Evolutionary conservation across 2,888 invertebrate genomes (phyloP), one percentile per base, ranked within the genome.

Genomic region (Pandemis cinnamomeana): DNA sequence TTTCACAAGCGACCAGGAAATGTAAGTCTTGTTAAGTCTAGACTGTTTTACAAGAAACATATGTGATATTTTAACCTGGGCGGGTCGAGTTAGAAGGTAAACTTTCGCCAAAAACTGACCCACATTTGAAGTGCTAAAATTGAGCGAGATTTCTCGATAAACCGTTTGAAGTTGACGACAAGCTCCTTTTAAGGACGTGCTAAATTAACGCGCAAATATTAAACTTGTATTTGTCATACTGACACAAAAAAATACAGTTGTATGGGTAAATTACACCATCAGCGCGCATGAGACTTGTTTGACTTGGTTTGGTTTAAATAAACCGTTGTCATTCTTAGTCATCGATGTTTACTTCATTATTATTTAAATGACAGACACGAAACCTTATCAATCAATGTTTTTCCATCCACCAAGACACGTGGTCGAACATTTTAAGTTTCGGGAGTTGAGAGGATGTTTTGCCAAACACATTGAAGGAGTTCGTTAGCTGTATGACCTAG

Each of bases 181-280:
- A 36, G 46, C 64, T 73, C 69, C 69, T 69, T 69, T 63, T 60
- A 64, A 73, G 69, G 72, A 73, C 36, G 58, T 51, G 72, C 64
- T 69, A 72, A 72, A 60, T 53, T 41, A 15, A 53, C n/a, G 67
- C 15, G 53, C 53, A 67, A 67, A 53, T 53, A 67, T 41, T n/a
- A 67, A 53, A 67, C 58, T 63, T 63, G 72, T 69, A 67, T 64
- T 63, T 63, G 72, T 69, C 68, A 64, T 58, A 67, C 67, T 41
- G 67, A 53, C 67, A 67, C 41, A 20, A 58, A 58, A 15, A 58
- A 27, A 58, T 58, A 58, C 27, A 27, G 58, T 58, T 27, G 27
- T 58, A 27, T 11, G 27, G 8, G 20, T 36, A 58, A 58, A 27
- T 27, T 5, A 58, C 58, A 27, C n/a, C n/a, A 51, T 51, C n/a